Evolutionary conservation across 2,113 vertebrate genomes (phyloP).

Genomic region (human (Homo sapiens)): DNA sequence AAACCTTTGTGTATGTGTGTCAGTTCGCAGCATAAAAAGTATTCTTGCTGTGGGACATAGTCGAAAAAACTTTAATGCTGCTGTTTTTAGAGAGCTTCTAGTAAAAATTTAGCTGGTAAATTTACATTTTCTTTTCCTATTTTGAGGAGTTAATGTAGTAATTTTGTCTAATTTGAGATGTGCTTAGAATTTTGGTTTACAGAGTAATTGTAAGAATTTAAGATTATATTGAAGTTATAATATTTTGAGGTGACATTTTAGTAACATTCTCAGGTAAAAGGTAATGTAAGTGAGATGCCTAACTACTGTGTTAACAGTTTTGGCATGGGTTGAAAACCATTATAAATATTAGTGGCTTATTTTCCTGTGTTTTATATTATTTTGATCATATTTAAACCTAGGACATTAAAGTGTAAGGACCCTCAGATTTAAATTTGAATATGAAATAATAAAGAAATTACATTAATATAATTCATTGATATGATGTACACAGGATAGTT

Average conservation of each 20-base stretch:
- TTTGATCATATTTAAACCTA: neutral
- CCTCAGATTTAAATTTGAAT: constrained; percentile 40
- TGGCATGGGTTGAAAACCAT: neutral
- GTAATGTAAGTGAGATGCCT: neutral
- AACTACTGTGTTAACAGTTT: neutral
- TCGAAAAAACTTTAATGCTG: neutral
- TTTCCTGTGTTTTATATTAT: neutral
- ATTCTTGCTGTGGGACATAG: neutral
- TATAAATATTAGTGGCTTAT: neutral
- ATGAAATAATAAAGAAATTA: neutral
- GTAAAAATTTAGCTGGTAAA: neutral
- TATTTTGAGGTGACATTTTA: neutral
- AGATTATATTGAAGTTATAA: neutral
- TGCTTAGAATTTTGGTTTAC: neutral
- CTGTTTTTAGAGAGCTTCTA: neutral
- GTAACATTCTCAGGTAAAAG: neutral
- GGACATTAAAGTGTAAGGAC: neutral
- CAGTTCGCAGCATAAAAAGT: neutral
- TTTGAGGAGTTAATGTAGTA: neutral
- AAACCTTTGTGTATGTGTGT: neutral
- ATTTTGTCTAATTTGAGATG: neutral
- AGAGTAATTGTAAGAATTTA: constrained; percentile 1
- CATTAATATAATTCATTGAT: neutral
- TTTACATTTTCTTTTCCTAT: neutral
- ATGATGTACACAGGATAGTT: neutral